These are phyloP conservation scores for Australoheros facetus DNA, from an alignment of 2,797 vertebrate genomes.

Conservation along the genomic window DNA sequence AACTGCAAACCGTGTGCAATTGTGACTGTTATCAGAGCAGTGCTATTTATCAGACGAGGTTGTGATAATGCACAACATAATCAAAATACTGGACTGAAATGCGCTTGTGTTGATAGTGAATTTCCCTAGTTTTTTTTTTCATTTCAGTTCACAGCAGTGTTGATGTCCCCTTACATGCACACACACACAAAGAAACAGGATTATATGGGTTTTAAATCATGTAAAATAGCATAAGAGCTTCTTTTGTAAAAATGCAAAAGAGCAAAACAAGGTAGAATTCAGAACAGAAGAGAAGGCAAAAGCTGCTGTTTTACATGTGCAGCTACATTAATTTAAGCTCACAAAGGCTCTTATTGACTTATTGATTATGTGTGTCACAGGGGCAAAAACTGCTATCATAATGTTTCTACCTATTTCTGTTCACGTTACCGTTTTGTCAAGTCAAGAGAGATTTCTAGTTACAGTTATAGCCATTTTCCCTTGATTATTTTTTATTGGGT, in stretches of 20 bases:
- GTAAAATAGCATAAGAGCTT: not conserved
- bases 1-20: not conserved
- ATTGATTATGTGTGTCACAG: not conserved
- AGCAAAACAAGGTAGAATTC: too few relatives aligned
- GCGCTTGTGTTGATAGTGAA: not conserved
- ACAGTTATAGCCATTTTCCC: not conserved
- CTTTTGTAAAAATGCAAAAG: not conserved
- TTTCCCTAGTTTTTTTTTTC: not conserved
- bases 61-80: conserved; percentile 14
- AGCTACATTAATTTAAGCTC: not conserved
- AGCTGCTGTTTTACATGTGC: not conserved
- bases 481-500: not conserved
- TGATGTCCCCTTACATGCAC: not conserved
- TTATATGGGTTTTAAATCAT: not conserved
- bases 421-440: too few relatives aligned
- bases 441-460: too few relatives aligned
- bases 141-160: not conserved
- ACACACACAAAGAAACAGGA: not conserved
- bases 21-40: conserved; percentile 18
- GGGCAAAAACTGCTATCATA: not conserved
- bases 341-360: not conserved
- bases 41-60: not conserved
- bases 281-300: too few relatives aligned
- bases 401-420: not conserved
- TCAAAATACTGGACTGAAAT: not conserved